These are phyloP conservation scores for Alectura lathami DNA, from an alignment of 2,113 vertebrate species.

Conservation along the genomic window DNA sequence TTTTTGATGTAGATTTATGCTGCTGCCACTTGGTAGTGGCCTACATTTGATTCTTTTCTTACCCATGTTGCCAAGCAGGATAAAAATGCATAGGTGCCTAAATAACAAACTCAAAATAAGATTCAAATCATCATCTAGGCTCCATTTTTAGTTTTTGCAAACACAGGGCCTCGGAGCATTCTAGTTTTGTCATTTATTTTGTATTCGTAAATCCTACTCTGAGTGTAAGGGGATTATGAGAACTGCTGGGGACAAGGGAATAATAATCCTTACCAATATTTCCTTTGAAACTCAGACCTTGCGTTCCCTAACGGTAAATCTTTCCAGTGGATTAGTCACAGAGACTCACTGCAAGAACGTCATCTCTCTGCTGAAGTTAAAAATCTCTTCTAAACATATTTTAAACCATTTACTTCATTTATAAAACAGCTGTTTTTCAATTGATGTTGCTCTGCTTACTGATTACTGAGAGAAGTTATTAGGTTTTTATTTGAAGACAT, in stretches of 20 bases:
- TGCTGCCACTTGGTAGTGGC: neutral
- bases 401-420: constrained; percentile 22
- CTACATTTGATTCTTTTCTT: neutral
- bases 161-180: neutral
- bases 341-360: neutral
- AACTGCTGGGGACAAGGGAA: constrained; percentile 55
- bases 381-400: constrained; percentile 24
- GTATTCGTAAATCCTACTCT: constrained; percentile 42
- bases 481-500: constrained; percentile 19
- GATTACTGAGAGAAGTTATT: neutral
- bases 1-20: neutral
- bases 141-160: constrained; percentile 16
- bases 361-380: neutral
- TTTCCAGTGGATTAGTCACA: constrained; percentile 61
- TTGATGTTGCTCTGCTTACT: neutral
- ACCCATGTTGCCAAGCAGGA: neutral
- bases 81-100: neutral
- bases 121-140: constrained; percentile 5
- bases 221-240: constrained; percentile 36
- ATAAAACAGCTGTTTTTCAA: constrained; percentile 3
- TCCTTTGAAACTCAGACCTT: constrained; percentile 60
- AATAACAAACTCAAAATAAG: neutral
- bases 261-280: constrained; percentile 65
- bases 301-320: constrained; percentile 42
- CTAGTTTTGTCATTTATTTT: constrained; percentile 43